Percentiles rank a stretch among this genome's conserved stretches.
Evolutionary conservation across 1,140 invertebrate genomes (phyloP).

Genomic region (Drosophila ambigua): DNA sequence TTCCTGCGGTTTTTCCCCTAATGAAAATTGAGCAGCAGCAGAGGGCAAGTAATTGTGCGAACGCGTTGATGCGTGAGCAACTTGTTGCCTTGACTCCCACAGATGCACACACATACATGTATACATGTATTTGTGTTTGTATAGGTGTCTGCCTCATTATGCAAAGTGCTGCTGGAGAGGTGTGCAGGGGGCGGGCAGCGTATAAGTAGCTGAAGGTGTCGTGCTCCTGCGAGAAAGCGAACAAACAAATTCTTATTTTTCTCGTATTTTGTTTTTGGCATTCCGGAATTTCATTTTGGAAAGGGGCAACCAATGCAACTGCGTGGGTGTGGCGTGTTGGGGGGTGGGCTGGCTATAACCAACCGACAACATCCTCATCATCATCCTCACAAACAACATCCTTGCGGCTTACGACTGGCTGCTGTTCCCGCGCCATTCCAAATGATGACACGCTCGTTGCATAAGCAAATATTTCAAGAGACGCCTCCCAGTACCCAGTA

Average conservation of each 20-base stretch:
- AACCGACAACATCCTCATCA: slow-evolving; percentile 44
- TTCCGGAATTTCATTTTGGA: slow-evolving; percentile 68
- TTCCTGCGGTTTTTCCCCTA: slow-evolving; percentile 12
- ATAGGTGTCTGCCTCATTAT: slow-evolving; percentile 61
- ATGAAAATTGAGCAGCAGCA: slow-evolving; percentile 24
- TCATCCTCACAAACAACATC: slow-evolving; percentile 35
- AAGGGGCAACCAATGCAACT: slow-evolving; percentile 44
- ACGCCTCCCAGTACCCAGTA: slow-evolving; percentile 1
- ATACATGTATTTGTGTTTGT: not conserved
- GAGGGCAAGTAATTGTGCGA: slow-evolving; percentile 50
- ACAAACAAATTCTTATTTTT: slow-evolving; percentile 9
- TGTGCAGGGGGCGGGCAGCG: not conserved
- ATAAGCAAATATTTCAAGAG: slow-evolving; percentile 76
- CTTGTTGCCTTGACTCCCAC: slow-evolving; percentile 35
- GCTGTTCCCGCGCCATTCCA: slow-evolving; percentile 50
- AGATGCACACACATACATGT: slow-evolving; percentile 5
- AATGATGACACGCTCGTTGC: slow-evolving; percentile 78
- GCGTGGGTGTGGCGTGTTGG: not conserved
- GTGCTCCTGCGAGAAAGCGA: not conserved
- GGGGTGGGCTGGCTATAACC: slow-evolving; percentile 37
- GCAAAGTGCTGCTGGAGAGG: slow-evolving; percentile 56
- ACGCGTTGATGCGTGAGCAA: slow-evolving; percentile 71
- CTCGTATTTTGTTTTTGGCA: slow-evolving; percentile 50
- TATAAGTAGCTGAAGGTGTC: slow-evolving; percentile 11
- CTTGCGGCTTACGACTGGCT: slow-evolving; percentile 20